A percentile compares a stretch with the other conserved stretches of the same genome.
Conservation (phyloP, 2,888 invertebrate genomes). For the Epinotia nisella region DNA sequence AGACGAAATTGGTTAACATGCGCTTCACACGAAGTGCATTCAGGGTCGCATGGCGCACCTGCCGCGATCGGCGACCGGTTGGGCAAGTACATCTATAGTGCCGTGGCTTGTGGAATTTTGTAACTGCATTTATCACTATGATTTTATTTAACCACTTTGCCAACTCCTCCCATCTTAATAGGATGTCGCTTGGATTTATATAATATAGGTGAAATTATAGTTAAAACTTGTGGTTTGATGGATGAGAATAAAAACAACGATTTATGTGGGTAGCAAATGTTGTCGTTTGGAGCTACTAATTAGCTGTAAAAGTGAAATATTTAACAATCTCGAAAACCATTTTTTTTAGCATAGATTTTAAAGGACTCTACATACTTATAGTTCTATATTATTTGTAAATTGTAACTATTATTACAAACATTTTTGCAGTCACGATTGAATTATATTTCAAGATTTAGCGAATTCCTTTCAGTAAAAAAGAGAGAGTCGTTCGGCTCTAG, state of each 20-base stretch:
- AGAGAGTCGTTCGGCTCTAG: slow-evolving; percentile 59
- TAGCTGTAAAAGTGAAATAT: background rate
- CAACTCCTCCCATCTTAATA: slow-evolving; percentile 48
- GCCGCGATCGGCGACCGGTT: slow-evolving; percentile 68
- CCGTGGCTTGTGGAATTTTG: slow-evolving; percentile 66
- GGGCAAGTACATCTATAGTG: slow-evolving; percentile 64
- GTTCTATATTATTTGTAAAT: too few species aligned
- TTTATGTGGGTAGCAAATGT: background rate
- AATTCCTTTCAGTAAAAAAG: slow-evolving; percentile 57
- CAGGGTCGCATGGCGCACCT: slow-evolving; percentile 64
- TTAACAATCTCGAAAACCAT: background rate
- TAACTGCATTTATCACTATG: slow-evolving; percentile 71
- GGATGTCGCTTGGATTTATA: slow-evolving; percentile 46
- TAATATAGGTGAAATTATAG: slow-evolving; percentile 44
- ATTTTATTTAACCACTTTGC: slow-evolving; percentile 70
- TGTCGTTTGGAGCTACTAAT: background rate
- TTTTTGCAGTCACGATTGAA: slow-evolving; percentile 42
- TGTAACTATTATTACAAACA: background rate
- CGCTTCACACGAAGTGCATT: slow-evolving; percentile 51
- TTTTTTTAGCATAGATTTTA: background rate
- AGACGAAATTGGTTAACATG: slow-evolving; percentile 33
- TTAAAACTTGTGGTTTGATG: background rate
- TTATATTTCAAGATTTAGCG: slow-evolving; percentile 60
- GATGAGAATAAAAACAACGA: background rate
- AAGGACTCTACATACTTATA: background rate